Base-by-base conservation (phyloP, 1,140 invertebrate genomes). In the Drosophila parabipectinata region DNA sequence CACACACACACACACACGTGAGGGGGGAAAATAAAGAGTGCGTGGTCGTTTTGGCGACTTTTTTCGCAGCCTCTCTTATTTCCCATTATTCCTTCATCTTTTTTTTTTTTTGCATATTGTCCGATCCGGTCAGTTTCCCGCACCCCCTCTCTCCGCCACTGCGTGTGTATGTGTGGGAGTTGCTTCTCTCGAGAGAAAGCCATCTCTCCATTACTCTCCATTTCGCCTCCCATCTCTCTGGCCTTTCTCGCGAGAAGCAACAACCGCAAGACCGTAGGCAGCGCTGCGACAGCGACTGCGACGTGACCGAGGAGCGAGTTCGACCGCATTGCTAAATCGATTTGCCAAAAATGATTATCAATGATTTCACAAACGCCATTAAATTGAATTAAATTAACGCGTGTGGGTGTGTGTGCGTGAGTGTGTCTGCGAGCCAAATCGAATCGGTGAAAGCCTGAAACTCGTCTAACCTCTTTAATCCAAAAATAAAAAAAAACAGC, bases 261-360 rank as follows among this genome's bases (percentile, higher is more conserved):
- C 82, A 85, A 85, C 82, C 82, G 79, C 83, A 67, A 62, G 44
- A 26, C 32, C 37, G 15, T 21, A 30, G 26, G 34, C 48, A 47
- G 53, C 32, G 30, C 28, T 6, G 30, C 6, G 18, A 15, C 26
- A 5, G 26, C 26, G 26, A 28, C 26, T 1, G 26, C n/a, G 39
- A 14, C 8, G 21, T 14, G 18, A 34, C 51, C 30, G 59, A 44
- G 51, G 53, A 32, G 48, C 69, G 39, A 53, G 48, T 55, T 53
- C 69, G 66, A 78, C 77, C 82, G 64, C 83, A 76, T 72, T 78
- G 77, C 76, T 71, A 88, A 83, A 88, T 88, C 83, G 83, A 88
- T 88, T 88, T 88, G 79, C 77, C 76, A 84, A 81, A 88, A 88
- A 89, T 79, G 66, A 89, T 88, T 88, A 88, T 88, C 83, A 88